These are phyloP conservation scores for Leuctra nigra DNA, from an alignment of 2,888 invertebrate species.

Conservation along the genomic window DNA sequence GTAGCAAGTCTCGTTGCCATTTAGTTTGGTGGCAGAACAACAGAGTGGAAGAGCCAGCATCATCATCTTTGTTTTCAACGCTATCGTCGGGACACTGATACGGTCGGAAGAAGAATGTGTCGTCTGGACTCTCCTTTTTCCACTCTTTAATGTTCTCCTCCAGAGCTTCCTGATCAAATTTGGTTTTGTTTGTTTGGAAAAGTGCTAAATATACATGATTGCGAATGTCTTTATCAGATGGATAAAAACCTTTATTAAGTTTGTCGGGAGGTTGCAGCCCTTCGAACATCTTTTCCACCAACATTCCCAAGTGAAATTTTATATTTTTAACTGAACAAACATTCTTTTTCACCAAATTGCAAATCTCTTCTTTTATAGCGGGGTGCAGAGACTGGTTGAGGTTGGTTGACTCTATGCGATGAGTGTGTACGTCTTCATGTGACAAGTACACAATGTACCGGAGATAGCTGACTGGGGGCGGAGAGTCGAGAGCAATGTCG, in stretches of 20 bases:
- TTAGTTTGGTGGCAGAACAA: slow-evolving; percentile 17
- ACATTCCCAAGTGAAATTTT: neutral
- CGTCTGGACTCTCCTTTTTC: neutral
- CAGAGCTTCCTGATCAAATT: neutral
- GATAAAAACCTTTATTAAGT: neutral
- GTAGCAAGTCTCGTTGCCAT: slow-evolving; percentile 11
- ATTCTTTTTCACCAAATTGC: neutral
- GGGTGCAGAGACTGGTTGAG: neutral
- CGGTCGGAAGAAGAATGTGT: neutral
- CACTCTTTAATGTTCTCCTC: neutral
- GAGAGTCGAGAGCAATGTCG: too few species aligned
- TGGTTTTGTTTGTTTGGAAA: neutral
- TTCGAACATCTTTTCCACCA: neutral
- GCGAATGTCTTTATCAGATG: neutral
- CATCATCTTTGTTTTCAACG: neutral
- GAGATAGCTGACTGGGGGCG: too few species aligned
- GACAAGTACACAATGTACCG: too few species aligned
- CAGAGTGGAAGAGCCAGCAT: neutral
- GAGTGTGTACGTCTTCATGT: neutral
- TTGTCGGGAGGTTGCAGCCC: neutral
- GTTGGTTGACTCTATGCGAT: neutral
- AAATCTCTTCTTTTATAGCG: neutral
- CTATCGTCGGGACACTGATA: neutral
- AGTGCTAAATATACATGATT: neutral
- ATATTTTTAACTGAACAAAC: neutral